Evolutionary conservation across 2,113 vertebrate genomes (phyloP).

Genomic region (Hystrix brachyura): DNA sequence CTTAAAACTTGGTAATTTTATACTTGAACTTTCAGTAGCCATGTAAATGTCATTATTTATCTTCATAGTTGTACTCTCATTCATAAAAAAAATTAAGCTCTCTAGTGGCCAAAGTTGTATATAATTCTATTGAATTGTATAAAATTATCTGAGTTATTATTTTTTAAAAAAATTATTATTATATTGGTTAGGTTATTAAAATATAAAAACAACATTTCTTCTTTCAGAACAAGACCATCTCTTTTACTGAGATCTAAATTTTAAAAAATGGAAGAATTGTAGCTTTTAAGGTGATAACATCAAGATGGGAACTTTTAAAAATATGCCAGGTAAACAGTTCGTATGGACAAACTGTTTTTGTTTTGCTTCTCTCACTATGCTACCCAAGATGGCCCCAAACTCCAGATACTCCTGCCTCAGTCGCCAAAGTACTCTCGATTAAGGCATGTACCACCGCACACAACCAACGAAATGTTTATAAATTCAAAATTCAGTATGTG

Average conservation of each 20-base stretch:
- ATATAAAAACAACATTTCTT: neutral
- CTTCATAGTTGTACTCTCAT: neutral
- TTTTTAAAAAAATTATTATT: neutral
- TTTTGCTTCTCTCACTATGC: neutral
- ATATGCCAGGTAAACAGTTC: neutral
- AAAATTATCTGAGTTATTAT: neutral
- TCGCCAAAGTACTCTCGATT: neutral
- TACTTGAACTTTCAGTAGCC: neutral
- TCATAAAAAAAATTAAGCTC: neutral
- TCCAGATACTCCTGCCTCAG: neutral
- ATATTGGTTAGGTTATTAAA: neutral
- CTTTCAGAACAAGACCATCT: neutral
- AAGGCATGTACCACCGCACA: neutral
- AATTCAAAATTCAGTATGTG: constrained; percentile 2
- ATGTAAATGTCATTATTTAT: neutral
- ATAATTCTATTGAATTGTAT: neutral
- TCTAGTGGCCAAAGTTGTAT: constrained; percentile 37
- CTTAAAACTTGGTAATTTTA: neutral
- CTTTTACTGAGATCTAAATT: neutral
- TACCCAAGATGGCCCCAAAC: neutral
- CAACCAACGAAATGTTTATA: neutral
- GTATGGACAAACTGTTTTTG: neutral
- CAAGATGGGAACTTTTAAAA: neutral
- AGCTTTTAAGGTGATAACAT: neutral
- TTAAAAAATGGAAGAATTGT: neutral